Conservation (phyloP, 2,797 vertebrate species). For the Tenualosa thibaudeaui region DNA sequence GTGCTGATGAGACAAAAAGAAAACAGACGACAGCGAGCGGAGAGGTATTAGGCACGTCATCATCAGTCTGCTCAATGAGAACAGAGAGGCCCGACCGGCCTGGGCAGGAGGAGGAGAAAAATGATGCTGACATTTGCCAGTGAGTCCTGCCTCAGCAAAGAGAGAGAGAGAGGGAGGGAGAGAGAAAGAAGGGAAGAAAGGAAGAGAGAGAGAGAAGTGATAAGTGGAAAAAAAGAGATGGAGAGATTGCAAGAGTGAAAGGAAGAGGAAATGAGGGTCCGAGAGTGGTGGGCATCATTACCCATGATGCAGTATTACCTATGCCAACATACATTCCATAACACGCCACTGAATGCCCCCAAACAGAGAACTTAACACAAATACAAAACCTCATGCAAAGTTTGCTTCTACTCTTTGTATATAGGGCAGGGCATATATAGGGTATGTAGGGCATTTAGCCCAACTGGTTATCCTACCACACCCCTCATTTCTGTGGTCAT, state of each 20-base stretch:
- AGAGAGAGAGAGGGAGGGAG: neutral
- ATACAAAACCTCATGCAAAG: neutral
- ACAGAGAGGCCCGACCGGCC: neutral
- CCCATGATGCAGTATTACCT: neutral
- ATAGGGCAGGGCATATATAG: neutral
- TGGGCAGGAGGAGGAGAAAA: neutral
- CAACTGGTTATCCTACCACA: too few relatives aligned
- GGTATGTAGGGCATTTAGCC: neutral
- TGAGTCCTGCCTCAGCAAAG: slow-evolving; percentile 22
- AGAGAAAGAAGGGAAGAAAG: neutral
- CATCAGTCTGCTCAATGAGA: slow-evolving; percentile 17
- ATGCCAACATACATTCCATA: neutral
- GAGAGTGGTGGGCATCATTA: neutral
- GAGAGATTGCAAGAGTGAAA: neutral
- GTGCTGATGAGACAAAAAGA: slow-evolving; percentile 31
- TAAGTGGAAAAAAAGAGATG: neutral
- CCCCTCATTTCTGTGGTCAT: too few relatives aligned
- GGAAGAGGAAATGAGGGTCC: neutral
- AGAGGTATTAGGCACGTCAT: slow-evolving; percentile 11
- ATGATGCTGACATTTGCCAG: slow-evolving; percentile 27
- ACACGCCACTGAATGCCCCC: neutral
- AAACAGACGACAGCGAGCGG: slow-evolving; percentile 12
- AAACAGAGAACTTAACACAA: neutral
- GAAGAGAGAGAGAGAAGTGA: neutral
- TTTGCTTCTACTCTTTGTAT: neutral